Percentiles rank a stretch among this genome's conserved stretches.
phyloP scores from a whole-genome alignment of 2,113 vertebrate genomes.

The Microtus montanus region DNA sequence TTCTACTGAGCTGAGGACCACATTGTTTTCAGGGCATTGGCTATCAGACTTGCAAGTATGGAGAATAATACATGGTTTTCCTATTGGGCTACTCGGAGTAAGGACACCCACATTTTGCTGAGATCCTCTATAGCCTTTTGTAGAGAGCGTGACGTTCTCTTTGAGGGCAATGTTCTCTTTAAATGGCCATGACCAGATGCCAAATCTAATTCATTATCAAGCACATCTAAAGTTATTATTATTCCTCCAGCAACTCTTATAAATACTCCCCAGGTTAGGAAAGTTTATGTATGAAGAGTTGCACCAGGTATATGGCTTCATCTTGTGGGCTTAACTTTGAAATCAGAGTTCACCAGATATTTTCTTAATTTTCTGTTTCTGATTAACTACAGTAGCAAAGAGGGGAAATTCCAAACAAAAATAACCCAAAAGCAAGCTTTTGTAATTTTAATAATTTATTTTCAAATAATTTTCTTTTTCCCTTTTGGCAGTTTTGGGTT shows the following conservation, averaged over 20 bases:
- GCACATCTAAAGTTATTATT: conserved; percentile 7
- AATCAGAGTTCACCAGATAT: not conserved
- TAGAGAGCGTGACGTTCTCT: not conserved
- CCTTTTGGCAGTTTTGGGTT: not conserved
- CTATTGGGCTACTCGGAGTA: not conserved
- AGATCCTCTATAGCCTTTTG: not conserved
- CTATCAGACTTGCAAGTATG: not conserved
- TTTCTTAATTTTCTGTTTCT: conserved; percentile 42
- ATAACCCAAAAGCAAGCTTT: conserved; percentile 1
- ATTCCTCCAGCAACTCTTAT: not conserved
- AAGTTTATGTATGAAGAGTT: conserved; percentile 22
- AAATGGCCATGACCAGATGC: not conserved
- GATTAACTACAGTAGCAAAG: not conserved
- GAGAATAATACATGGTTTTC: not conserved
- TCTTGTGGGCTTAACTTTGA: conserved; percentile 29
- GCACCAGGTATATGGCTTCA: not conserved
- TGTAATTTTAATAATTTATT: not conserved
- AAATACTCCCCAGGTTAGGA: not conserved
- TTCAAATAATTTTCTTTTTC: not conserved
- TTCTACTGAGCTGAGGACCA: not conserved
- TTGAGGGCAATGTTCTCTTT: conserved; percentile 30
- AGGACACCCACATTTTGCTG: conserved; percentile 29
- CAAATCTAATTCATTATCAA: conserved; percentile 29
- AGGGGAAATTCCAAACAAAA: conserved; percentile 38
- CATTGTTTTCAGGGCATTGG: not conserved